These are phyloP conservation scores for Lasioglossum malachurum DNA, from an alignment of 2,888 invertebrate genomes.

Conservation along the genomic window DNA sequence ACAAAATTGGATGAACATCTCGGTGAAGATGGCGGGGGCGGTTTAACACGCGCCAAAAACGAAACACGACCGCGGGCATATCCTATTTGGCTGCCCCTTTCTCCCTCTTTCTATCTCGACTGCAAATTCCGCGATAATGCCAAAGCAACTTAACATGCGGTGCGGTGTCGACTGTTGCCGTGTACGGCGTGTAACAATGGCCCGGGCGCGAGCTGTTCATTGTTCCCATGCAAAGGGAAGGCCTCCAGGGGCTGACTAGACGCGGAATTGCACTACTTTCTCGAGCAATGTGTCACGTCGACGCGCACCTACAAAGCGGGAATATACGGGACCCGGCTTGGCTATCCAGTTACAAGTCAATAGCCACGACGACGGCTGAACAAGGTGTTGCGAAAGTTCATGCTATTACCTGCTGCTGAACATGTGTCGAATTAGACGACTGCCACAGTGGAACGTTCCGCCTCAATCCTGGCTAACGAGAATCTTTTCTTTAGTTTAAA, in stretches of 20 bases:
- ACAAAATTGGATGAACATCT: too few species aligned
- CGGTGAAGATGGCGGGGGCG: neutral
- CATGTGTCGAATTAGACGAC: conserved; percentile 11
- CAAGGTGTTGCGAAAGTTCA: conserved; percentile 22
- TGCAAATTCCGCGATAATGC: conserved; percentile 26
- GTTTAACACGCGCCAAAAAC: neutral
- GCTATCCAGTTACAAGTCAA: conserved; percentile 35
- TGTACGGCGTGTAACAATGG: conserved; percentile 21
- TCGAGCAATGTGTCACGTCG: conserved; percentile 25
- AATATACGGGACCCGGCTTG: neutral
- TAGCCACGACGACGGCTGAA: neutral
- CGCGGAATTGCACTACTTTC: conserved; percentile 47
- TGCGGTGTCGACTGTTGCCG: neutral
- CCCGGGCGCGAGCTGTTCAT: conserved; percentile 4
- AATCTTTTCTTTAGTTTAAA: too few species aligned
- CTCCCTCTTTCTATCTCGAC: neutral
- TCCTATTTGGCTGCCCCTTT: neutral
- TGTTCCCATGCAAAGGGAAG: conserved; percentile 26
- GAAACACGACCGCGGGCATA: neutral
- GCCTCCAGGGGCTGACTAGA: conserved; percentile 13
- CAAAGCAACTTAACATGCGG: conserved; percentile 18
- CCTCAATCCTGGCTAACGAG: too few species aligned
- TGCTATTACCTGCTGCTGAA: neutral
- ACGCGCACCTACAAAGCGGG: conserved; percentile 17
- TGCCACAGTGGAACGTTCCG: neutral